Evolutionary conservation across 2,797 vertebrate species (phyloP), one percentile per base, ranked within the genome.

Genomic region (Catharus ustulatus): DNA sequence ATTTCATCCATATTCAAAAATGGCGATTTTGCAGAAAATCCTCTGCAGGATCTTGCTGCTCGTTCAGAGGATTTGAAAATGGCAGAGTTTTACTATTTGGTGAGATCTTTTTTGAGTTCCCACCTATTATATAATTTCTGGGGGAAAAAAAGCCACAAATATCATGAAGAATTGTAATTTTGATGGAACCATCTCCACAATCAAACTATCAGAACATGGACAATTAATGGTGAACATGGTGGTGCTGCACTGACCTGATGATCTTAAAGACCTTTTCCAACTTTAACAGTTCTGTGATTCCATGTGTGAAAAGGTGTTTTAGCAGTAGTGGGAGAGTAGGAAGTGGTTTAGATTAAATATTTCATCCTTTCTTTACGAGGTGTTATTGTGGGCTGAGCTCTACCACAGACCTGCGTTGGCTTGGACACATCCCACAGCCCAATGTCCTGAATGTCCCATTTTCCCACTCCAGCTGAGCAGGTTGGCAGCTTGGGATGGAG

Each of bases 61-160:
- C 4, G 0, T 18, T n/a, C 0, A 1, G 42, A 46, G 3, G 5
- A 26, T 10, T 64, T 13, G 10, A 30, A 69, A 80, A 29, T 9
- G 34, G 40, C 24, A 57, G 15, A 18, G 10, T 49, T 77, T 49
- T 43, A 22, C 42, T 29, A 43, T 21, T 61, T 29, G 23, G 26
- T 18, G 24, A 52, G 54, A 10, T n/a, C 15, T 2, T 49, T 51
- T 62, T 55, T 59, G 59, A 5, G 10, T 63, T 84, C 17, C 48
- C 38, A 49, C 14, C 69, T 57, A 6, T 9, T n/a, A 49, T 8
- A 54, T 46, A 74, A 59, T 16, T 81, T 58, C 15, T 18, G 10
- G 9, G 48, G 18, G 15, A 22, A 62, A 59, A 55, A 23, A 2
- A 6, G 17, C 30, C 49, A 51, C 21, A 1, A 0, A 22, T 14